Evolutionary conservation across 2,797 vertebrate genomes (phyloP).

Genomic region (Phrynocephalus forsythii): DNA sequence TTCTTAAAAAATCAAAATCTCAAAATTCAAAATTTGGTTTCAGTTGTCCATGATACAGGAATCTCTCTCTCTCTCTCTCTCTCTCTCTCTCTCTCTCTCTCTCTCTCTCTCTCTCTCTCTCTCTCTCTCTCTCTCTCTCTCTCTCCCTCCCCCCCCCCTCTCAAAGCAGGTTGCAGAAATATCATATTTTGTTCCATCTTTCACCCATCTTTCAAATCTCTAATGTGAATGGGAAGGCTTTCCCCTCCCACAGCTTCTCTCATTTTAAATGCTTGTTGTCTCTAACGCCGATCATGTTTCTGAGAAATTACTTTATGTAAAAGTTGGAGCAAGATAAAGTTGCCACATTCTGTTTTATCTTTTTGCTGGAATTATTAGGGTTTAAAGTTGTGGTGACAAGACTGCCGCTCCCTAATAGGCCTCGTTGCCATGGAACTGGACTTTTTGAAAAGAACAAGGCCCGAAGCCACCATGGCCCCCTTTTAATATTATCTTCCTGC

Average conservation of each 20-base stretch:
- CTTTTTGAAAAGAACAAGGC: constrained; percentile 76
- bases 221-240: constrained; percentile 75
- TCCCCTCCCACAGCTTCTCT: constrained; percentile 75
- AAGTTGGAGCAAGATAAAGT: constrained; percentile 82
- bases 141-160: no score
- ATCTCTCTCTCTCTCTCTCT: no score
- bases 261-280: constrained; percentile 79
- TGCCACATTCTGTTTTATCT: constrained; percentile 83
- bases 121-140: no score
- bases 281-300: constrained; percentile 82
- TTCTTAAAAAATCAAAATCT: constrained; percentile 57
- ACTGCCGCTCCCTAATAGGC: constrained; percentile 74
- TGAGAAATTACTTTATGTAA: constrained; percentile 83
- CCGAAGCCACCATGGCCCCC: constrained; percentile 63
- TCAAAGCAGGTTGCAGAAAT: constrained; percentile 60
- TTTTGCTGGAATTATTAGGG: constrained; percentile 80
- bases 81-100: no score
- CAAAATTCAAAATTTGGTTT: constrained; percentile 64
- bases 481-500: constrained; percentile 64
- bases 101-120: no score
- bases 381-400: constrained; percentile 84
- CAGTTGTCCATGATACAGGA: constrained; percentile 67
- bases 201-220: constrained; percentile 80
- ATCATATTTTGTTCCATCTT: constrained; percentile 76
- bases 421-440: constrained; percentile 75